Base-by-base conservation (phyloP, 2,888 invertebrate genomes). In the Deladenus siricidicola region DNA sequence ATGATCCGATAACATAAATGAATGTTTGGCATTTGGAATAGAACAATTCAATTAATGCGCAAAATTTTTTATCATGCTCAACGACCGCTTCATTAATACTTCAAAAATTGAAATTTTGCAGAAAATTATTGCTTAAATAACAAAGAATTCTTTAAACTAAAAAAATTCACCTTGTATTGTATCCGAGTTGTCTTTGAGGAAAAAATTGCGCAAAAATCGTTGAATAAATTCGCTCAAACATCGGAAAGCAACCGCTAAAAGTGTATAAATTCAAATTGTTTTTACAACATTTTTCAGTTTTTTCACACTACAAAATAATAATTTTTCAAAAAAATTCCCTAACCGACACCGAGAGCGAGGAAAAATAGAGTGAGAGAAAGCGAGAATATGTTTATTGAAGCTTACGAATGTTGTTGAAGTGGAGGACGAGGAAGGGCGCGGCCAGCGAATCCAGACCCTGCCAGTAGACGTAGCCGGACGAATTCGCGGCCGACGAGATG, bases 391-490 rank as follows among this genome's bases (percentile, higher is more conserved):
- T 10, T 34, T 10, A 34, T 92, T 81, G 62, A 70, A 30, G 58
- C 64, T 67, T 78, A 90, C 91, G 89, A 86, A 96, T 93, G 80
- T 94, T 86, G 80, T 91, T 91, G 79, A 98, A 98, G 82, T 98
- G 92, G 34, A 98, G 84, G 80, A 88, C 90, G 3, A 99, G 83
- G 83, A 98, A 98, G 0, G 98, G 98, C 0, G 98, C 98, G 56
- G 92, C 91, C 19, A 98, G 83, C 0, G 96, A 98, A 82, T 99
- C 98, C 58, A 98, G 82, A 0, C 98, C 98, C 82, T 98, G 98
- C 98, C 98, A 98, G 81, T 98, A 98, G 1, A 98, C 98, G 76
- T 94, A 96, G 76, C 92, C 87, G 0, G 89, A 88, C 83, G 94
- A 90, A 76, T 92, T 87, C 0, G 89, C 88, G 83, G 94, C 90